Base-by-base conservation (phyloP, 2,797 vertebrate genomes). In the Chelidonichthys spinosus region DNA sequence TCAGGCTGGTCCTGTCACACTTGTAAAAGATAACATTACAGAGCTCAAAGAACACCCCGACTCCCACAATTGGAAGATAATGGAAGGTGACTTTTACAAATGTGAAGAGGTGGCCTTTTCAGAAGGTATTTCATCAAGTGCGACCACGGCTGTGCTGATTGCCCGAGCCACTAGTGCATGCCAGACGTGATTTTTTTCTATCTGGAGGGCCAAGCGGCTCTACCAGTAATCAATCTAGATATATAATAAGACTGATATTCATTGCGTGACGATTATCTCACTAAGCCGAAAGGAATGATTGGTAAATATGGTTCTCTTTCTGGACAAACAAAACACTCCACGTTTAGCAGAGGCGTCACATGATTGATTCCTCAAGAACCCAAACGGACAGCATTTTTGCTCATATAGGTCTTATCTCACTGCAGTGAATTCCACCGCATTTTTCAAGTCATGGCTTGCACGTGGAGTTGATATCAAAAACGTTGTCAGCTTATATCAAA, bases 91-190 rank as follows among this genome's bases (percentile, higher is more conserved):
- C 91, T 92, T 88, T 86, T 88, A 87, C 87, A 90, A 92, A 93
- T 87, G 89, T 90, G 88, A 92, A 91, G 88, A 86, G 86, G 84
- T 92, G 91, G 85, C 89, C 91, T 94, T 93, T 94, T 93, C 90
- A 25, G 14, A 89, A 88, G 76, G 69, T 44, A 87, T 93, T 88
- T 87, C 81, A 89, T 91, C 87, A 92, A 83, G 84, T 61, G 77
- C 1, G 33, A 72, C 54, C 64, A 43, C n/a, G 68, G 69, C 47
- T 49, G 40, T 39, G 60, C 75, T 86, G 87, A 89, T 86, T 86
- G 81, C 71, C 52, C 25, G 5, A 69, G 65, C 74, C 61, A 63
- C 74, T 61, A 70, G 77, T 79, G 66, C 73, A 81, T 72, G 62
- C 49, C 46, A 70, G 40, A 71, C 72, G 56, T 53, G 55, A 33